Conservation (phyloP, 2,888 invertebrate genomes). For the Odontomyia ornata region DNA sequence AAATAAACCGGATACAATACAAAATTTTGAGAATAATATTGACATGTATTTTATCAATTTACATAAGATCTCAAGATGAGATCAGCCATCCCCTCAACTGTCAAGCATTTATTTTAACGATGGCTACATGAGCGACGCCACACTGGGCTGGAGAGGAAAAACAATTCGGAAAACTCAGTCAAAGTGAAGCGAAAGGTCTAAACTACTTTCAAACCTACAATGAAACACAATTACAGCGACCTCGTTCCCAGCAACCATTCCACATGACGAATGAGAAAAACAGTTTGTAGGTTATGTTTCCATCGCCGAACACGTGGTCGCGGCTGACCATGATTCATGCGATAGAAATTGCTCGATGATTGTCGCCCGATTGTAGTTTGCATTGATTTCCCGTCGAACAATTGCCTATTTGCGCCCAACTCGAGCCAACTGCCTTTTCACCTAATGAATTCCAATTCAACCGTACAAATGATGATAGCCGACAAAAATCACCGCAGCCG, state of each 20-base stretch:
- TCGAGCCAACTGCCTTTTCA: not conserved
- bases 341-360: not conserved
- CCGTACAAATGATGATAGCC: not conserved
- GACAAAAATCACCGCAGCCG: not conserved
- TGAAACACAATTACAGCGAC: not conserved
- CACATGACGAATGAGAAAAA: not conserved
- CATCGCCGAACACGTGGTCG: slow-evolving; percentile 3
- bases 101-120: too few species aligned
- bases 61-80: too few species aligned
- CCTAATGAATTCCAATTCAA: not conserved
- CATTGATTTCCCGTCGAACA: not conserved
- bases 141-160: too few species aligned
- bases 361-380: not conserved
- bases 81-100: too few species aligned
- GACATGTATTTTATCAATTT: too few species aligned
- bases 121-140: too few species aligned
- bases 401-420: not conserved
- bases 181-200: too few species aligned
- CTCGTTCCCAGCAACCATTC: not conserved
- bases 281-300: not conserved
- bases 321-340: not conserved
- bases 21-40: too few species aligned
- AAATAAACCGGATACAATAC: too few species aligned
- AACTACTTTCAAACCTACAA: not conserved
- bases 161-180: too few species aligned